Conservation (phyloP, 2,113 vertebrate species). For the Hippocampus mohnikei region DNA sequence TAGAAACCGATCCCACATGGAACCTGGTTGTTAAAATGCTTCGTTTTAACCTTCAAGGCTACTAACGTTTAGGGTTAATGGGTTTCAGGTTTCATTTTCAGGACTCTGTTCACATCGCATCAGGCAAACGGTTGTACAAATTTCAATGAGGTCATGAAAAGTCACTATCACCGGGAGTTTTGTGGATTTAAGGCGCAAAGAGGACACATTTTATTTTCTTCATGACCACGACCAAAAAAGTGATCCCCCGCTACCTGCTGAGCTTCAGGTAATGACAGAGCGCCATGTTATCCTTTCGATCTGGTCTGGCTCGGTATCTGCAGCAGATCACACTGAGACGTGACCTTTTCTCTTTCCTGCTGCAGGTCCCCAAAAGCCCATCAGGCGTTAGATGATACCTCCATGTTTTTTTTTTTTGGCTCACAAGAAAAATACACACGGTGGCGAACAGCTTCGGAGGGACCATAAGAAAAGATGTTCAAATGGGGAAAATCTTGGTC, state of each 20-base stretch:
- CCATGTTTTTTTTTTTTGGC: constrained; percentile 22
- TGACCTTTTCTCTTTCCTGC: constrained; percentile 61
- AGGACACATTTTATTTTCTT: neutral
- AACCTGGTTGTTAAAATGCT: neutral
- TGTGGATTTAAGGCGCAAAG: neutral
- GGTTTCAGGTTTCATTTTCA: constrained; percentile 2
- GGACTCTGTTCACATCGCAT: neutral
- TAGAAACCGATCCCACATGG: constrained; percentile 2
- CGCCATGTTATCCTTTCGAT: constrained; percentile 1
- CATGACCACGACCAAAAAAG: neutral
- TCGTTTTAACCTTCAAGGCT: neutral
- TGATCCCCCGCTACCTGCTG: constrained; percentile 9
- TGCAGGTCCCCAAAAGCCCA: constrained; percentile 36
- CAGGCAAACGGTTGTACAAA: neutral
- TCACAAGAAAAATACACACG: constrained; percentile 32
- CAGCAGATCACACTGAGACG: constrained; percentile 54
- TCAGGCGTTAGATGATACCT: constrained; percentile 63
- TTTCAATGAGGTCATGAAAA: neutral
- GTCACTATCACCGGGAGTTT: constrained; percentile 1
- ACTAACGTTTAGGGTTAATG: neutral
- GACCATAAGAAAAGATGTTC: constrained; percentile 47
- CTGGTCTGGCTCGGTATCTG: constrained; percentile 64
- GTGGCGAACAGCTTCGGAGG: constrained; percentile 36
- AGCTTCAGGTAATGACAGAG: constrained; percentile 26
- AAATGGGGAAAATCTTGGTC: constrained; percentile 46